Evolutionary conservation across 2,888 invertebrate species (phyloP), one percentile per base, ranked within the genome.

Genomic region (Melolontha melolontha): DNA sequence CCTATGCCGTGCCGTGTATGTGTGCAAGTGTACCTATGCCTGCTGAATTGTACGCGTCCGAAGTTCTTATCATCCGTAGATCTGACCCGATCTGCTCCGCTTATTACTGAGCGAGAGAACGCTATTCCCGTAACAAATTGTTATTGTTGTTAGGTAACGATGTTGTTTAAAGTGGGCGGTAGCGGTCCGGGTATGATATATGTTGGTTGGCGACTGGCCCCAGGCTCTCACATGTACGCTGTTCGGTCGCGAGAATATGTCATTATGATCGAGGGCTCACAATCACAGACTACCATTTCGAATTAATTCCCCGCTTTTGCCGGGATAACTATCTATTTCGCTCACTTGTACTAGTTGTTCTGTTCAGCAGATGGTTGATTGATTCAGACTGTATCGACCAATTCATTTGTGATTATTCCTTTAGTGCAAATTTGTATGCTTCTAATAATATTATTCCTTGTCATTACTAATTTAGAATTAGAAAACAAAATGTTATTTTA

Each of bases 91-190:
- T 80, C 78, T 77, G 80, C 79, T 79, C 78, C 73, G 79, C 78
- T 81, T 80, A 80, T 82, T 82, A 81, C 76, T 77, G 76, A 75
- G 77, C 76, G 78, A 75, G 59, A 62, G 59, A 47, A 47, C 59
- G 79, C 77, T 80, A 79, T 80, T 79, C 79, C 80, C 79, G 80
- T 81, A 83, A 83, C 83, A 83, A 82, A 83, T 82, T 82, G 82
- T 82, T 82, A 82, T 82, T 82, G 82, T 82, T 81, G 83, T 81
- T 80, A 80, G 81, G 81, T 82, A 82, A 82, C 82, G 80, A 82
- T 79, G 82, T 81, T 80, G 79, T 80, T 81, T 79, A 77, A 79
- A 79, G 80, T 82, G 79, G 82, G 82, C 81, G 82, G 52, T 65
- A 80, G 80, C 77, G 76, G 75, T 42, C 12, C 42, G 29, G 75